phyloP scores from a whole-genome alignment of 2,113 vertebrate genomes.

The Esox niger region DNA sequence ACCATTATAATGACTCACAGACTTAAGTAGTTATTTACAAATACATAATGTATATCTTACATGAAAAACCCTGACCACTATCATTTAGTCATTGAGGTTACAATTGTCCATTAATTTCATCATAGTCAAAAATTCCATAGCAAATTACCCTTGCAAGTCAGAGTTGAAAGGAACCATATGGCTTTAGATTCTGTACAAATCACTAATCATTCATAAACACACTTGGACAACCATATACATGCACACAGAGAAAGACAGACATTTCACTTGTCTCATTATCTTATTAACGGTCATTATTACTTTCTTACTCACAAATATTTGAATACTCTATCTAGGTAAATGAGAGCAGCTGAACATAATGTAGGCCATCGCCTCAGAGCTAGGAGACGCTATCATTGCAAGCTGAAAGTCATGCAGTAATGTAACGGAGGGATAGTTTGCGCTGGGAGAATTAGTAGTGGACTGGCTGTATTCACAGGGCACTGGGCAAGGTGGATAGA shows the following conservation, averaged over 20 bases:
- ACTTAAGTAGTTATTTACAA: constrained; percentile 4
- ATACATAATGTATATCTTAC: constrained; percentile 6
- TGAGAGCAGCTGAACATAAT: neutral
- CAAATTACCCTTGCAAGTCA: constrained; percentile 4
- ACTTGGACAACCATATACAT: constrained; percentile 5
- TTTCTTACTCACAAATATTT: constrained; percentile 2
- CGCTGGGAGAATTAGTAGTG: no score
- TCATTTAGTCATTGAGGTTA: constrained; percentile 10
- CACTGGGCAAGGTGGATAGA: no score
- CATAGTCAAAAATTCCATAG: neutral
- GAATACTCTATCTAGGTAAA: constrained; percentile 4
- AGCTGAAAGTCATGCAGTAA: neutral
- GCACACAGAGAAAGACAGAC: constrained; percentile 7
- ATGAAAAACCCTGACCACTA: constrained; percentile 13
- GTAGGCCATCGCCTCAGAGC: neutral
- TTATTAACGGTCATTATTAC: constrained; percentile 4
- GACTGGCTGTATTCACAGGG: no score
- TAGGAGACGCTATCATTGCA: neutral
- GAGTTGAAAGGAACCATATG: constrained; percentile 29
- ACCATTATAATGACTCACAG: neutral
- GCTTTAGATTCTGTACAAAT: constrained; percentile 38
- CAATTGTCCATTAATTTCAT: constrained; percentile 18
- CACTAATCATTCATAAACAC: constrained; percentile 14
- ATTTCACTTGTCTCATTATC: constrained; percentile 1
- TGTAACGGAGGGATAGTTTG: neutral